A percentile compares a stretch with the other conserved stretches of the same genome.
Evolutionary conservation across 2,888 invertebrate species (phyloP).

Genomic region (Cenopis cana): DNA sequence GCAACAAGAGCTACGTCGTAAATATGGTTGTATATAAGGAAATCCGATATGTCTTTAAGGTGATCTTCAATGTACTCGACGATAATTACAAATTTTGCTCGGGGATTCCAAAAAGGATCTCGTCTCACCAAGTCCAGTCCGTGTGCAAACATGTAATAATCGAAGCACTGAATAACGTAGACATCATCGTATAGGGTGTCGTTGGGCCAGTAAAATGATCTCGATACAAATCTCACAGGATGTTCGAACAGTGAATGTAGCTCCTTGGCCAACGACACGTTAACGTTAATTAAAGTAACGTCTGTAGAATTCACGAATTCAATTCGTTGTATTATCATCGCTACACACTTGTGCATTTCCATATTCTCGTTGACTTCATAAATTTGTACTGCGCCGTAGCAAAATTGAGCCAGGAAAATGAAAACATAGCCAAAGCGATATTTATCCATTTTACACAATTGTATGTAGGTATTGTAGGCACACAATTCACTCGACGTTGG

Average conservation of each 20-base stretch:
- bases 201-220: conserved; percentile 49
- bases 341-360: conserved; percentile 26
- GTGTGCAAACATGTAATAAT: conserved; percentile 50
- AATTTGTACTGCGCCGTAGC: conserved; percentile 15
- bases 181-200: conserved; percentile 48
- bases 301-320: conserved; percentile 43
- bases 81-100: conserved; percentile 56
- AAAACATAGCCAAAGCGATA: background rate
- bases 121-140: conserved; percentile 48
- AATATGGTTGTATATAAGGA: conserved; percentile 52
- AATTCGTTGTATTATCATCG: conserved; percentile 16
- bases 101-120: conserved; percentile 56
- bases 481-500: conserved; percentile 13
- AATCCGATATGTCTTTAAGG: conserved; percentile 47
- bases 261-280: conserved; percentile 47
- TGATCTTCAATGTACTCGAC: conserved; percentile 47
- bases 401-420: conserved; percentile 17
- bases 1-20: conserved; percentile 48
- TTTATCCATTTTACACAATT: conserved; percentile 25
- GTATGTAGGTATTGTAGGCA: background rate
- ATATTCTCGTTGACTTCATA: background rate
- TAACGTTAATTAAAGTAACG: conserved; percentile 52
- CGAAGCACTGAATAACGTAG: conserved; percentile 52
- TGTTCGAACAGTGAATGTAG: conserved; percentile 49
- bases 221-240: conserved; percentile 50